Conservation (phyloP, 2,888 invertebrate species). For the Dynastes grantii region DNA sequence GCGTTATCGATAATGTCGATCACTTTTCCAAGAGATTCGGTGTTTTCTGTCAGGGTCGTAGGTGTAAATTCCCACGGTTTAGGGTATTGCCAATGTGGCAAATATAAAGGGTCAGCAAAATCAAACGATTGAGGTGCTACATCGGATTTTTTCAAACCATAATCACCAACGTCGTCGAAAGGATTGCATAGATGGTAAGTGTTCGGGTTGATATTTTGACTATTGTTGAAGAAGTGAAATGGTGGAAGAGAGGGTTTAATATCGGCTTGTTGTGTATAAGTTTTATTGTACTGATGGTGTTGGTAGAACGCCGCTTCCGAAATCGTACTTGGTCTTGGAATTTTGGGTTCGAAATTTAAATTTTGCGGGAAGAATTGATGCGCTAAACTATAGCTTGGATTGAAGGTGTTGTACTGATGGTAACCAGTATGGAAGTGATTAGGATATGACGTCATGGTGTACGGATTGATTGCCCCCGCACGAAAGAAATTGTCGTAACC, state of each 20-base stretch:
- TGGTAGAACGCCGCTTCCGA: slow-evolving; percentile 22
- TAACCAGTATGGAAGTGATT: slow-evolving; percentile 27
- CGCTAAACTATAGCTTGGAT: slow-evolving; percentile 21
- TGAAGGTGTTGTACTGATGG: slow-evolving; percentile 9
- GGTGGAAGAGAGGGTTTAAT: slow-evolving; percentile 39
- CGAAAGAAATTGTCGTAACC: slow-evolving; percentile 27
- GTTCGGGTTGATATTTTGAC: slow-evolving; percentile 49
- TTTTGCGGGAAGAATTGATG: slow-evolving; percentile 41
- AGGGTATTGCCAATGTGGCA: slow-evolving; percentile 41
- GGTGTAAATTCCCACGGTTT: slow-evolving; percentile 43
- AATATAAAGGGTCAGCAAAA: slow-evolving; percentile 7
- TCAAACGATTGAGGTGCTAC: slow-evolving; percentile 4
- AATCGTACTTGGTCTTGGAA: slow-evolving; percentile 21
- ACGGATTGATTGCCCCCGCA: neutral
- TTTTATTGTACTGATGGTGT: slow-evolving; percentile 29
- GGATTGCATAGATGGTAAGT: slow-evolving; percentile 54
- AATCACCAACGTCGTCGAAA: slow-evolving; percentile 55
- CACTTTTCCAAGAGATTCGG: slow-evolving; percentile 86
- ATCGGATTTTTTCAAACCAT: slow-evolving; percentile 42
- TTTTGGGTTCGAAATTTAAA: slow-evolving; percentile 48
- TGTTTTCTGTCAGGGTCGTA: slow-evolving; percentile 31
- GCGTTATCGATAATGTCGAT: slow-evolving; percentile 86
- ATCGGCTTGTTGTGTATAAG: slow-evolving; percentile 23
- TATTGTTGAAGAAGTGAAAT: slow-evolving; percentile 49
- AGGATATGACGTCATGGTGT: slow-evolving; percentile 5